Conservation (phyloP, 2,888 invertebrate species). For the Pecten maximus region DNA sequence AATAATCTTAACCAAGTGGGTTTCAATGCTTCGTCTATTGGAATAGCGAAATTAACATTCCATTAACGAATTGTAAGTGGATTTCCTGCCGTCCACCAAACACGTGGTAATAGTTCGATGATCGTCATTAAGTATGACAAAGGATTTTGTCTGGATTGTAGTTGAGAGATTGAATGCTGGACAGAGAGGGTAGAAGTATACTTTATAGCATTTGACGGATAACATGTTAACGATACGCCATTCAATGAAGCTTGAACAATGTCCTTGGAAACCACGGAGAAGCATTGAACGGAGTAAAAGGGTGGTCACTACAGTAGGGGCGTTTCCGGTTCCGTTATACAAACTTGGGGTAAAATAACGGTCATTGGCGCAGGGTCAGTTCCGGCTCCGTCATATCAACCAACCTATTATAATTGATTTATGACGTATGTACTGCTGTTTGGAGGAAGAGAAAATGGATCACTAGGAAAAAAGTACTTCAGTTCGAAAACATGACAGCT, state of each 20-base stretch:
- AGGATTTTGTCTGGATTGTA: background rate
- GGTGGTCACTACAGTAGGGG: background rate
- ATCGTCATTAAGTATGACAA: background rate
- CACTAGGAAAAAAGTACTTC: background rate
- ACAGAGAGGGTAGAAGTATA: background rate
- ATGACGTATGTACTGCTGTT: background rate
- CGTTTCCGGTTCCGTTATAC: background rate
- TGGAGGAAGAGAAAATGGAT: background rate
- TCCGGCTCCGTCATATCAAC: too few species aligned
- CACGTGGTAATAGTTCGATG: too few species aligned
- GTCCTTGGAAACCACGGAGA: background rate
- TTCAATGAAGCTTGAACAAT: background rate
- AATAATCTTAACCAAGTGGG: too few species aligned
- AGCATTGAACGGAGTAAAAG: background rate
- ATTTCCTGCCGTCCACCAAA: too few species aligned
- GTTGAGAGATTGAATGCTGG: background rate
- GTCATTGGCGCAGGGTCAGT: too few species aligned
- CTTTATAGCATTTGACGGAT: background rate
- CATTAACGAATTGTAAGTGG: too few species aligned
- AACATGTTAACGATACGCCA: background rate
- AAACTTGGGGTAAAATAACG: background rate
- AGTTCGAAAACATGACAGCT: slow-evolving; percentile 14
- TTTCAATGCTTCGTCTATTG: too few species aligned
- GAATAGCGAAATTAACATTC: too few species aligned
- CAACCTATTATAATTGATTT: background rate